Evolutionary conservation across 2,888 invertebrate species (phyloP).

Genomic region (Spisula subtruncata): DNA sequence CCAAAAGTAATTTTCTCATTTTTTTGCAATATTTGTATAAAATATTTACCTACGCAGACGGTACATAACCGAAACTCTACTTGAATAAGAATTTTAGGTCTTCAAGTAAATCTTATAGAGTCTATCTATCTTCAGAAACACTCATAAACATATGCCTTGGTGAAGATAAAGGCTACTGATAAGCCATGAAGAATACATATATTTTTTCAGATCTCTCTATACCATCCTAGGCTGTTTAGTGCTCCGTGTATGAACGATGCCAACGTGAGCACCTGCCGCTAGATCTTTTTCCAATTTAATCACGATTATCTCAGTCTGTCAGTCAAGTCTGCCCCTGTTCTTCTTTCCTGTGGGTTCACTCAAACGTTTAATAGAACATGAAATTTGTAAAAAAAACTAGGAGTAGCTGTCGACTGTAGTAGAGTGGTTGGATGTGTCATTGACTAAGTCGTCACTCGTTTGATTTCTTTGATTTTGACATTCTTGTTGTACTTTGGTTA

Average conservation of each 20-base stretch:
- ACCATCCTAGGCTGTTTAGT: conserved; percentile 50
- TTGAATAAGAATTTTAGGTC: conserved; percentile 35
- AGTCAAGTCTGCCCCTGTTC: conserved; percentile 54
- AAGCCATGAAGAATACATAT: conserved; percentile 60
- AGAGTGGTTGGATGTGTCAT: conserved; percentile 16
- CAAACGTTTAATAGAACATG: neutral
- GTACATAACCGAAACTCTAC: neutral
- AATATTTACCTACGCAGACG: neutral
- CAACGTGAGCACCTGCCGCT: conserved; percentile 52
- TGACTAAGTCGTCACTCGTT: neutral
- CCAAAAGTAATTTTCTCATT: neutral
- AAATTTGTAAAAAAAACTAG: conserved; percentile 1
- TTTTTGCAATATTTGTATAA: conserved; percentile 23
- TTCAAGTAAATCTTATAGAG: conserved; percentile 36
- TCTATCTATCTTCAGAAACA: conserved; percentile 62
- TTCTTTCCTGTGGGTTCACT: neutral
- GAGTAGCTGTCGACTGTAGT: neutral
- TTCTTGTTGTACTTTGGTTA: neutral
- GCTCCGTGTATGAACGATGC: conserved; percentile 14
- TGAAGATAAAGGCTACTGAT: conserved; percentile 58
- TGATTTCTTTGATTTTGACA: neutral
- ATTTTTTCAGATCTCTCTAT: conserved; percentile 54
- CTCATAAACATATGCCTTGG: conserved; percentile 66
- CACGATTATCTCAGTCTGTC: conserved; percentile 56
- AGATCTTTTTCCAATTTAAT: conserved; percentile 56